phyloP scores from a whole-genome alignment of 1,140 invertebrate genomes.

The Heliconius hewitsoni region DNA sequence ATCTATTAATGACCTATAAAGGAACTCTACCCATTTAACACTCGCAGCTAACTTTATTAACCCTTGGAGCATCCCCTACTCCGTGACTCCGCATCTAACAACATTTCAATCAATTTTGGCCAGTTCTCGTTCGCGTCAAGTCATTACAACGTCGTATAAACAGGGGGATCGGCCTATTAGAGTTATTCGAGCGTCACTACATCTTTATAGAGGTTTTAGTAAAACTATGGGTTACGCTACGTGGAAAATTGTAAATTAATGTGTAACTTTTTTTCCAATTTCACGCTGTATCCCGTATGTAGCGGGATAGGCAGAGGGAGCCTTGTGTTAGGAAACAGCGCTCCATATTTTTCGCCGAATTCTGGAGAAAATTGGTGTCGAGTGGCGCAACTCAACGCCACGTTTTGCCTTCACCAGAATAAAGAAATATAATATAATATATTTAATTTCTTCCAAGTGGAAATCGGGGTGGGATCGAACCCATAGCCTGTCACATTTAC shows the following conservation, averaged over 20 bases:
- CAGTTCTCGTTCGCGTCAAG: slow-evolving; percentile 73
- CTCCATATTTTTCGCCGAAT: no score
- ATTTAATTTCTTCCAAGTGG: no score
- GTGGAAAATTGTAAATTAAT: slow-evolving; percentile 2
- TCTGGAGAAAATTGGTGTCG: no score
- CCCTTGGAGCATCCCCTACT: slow-evolving; percentile 69
- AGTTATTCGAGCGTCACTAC: slow-evolving; percentile 73
- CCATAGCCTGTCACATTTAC: no score
- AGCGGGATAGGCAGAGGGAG: no score
- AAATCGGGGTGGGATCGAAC: no score
- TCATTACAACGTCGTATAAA: slow-evolving; percentile 79
- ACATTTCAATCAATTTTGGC: slow-evolving; percentile 79
- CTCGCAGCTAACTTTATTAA: slow-evolving; percentile 66
- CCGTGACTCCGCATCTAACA: slow-evolving; percentile 72
- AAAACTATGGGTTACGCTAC: neutral
- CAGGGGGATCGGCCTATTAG: slow-evolving; percentile 75
- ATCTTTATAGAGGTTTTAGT: slow-evolving; percentile 40
- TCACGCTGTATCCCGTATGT: no score
- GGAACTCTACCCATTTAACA: slow-evolving; percentile 56
- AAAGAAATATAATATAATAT: no score
- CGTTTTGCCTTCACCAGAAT: no score
- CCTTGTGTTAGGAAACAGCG: no score
- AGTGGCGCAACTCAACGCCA: no score
- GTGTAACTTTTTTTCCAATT: no score
- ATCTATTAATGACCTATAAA: slow-evolving; percentile 42